phyloP scores from a whole-genome alignment of 2,888 invertebrate genomes.

The Pteria penguin region DNA sequence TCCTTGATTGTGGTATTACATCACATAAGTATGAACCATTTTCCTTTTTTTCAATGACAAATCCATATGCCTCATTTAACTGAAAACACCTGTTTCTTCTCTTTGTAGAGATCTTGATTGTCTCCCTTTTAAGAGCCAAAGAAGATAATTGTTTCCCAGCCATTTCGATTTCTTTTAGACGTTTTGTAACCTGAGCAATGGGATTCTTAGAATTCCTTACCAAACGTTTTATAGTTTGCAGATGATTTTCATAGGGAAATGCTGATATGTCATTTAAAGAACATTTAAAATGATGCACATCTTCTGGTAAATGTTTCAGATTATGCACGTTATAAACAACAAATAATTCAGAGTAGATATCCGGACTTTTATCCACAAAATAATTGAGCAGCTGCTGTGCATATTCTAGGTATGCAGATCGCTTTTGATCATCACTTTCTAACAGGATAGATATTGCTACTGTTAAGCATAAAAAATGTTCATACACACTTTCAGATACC shows the following conservation, averaged over 20 bases:
- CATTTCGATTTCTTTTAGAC: slow-evolving; percentile 8
- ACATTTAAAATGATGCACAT: slow-evolving; percentile 31
- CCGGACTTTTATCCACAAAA: slow-evolving; percentile 4
- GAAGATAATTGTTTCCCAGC: not conserved
- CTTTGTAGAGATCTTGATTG: slow-evolving; percentile 1
- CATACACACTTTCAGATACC: not conserved
- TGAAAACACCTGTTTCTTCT: slow-evolving; percentile 23
- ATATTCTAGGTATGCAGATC: not conserved
- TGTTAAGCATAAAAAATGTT: slow-evolving; percentile 5
- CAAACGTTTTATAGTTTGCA: slow-evolving; percentile 32
- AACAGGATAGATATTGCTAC: slow-evolving; percentile 4
- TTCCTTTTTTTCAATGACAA: slow-evolving; percentile 22
- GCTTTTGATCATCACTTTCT: not conserved
- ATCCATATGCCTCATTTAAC: slow-evolving; percentile 7
- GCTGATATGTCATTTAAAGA: slow-evolving; percentile 39
- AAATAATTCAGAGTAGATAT: slow-evolving; percentile 36
- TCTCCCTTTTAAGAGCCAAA: not conserved
- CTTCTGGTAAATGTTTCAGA: slow-evolving; percentile 42
- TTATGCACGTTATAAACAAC: slow-evolving; percentile 53
- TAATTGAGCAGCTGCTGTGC: not conserved
- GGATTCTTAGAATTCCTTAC: slow-evolving; percentile 29
- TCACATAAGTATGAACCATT: slow-evolving; percentile 20
- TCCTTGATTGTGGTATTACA: not conserved
- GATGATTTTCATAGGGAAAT: slow-evolving; percentile 46
- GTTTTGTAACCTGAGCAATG: slow-evolving; percentile 22